A percentile compares a stretch with the other conserved stretches of the same genome.
phyloP scores from a whole-genome alignment of 2,113 vertebrate species.

The Eira barbara region DNA sequence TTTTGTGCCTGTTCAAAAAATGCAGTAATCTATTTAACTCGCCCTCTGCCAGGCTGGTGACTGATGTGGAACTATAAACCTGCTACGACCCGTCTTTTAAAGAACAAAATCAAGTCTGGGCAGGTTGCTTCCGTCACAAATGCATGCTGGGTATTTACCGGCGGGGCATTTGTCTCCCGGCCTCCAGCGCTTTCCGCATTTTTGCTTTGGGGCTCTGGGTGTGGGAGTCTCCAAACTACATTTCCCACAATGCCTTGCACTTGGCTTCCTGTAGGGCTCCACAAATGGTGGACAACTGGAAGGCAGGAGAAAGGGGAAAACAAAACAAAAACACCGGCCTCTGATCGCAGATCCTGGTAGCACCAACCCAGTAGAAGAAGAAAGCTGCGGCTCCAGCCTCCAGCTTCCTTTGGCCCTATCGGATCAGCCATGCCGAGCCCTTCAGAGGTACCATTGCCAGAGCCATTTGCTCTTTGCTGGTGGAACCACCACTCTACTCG shows the following conservation, averaged over 20 bases:
- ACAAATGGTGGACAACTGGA: neutral
- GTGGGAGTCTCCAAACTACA: neutral
- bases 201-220: neutral
- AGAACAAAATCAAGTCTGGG: neutral
- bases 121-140: neutral
- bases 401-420: neutral
- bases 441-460: too few species aligned
- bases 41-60: neutral
- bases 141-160: neutral
- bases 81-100: neutral
- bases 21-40: neutral
- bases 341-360: neutral
- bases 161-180: neutral
- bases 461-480: neutral
- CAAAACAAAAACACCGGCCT: neutral
- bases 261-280: neutral
- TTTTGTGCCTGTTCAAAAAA: neutral
- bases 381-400: neutral
- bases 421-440: rapidly evolving
- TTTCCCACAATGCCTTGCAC: neutral
- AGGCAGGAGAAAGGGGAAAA: neutral
- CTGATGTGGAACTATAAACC: neutral
- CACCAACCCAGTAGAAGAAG: neutral
- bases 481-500: neutral
- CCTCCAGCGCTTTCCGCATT: neutral